Conservation (phyloP, 1,140 invertebrate genomes). For the Drosophila guanche region DNA sequence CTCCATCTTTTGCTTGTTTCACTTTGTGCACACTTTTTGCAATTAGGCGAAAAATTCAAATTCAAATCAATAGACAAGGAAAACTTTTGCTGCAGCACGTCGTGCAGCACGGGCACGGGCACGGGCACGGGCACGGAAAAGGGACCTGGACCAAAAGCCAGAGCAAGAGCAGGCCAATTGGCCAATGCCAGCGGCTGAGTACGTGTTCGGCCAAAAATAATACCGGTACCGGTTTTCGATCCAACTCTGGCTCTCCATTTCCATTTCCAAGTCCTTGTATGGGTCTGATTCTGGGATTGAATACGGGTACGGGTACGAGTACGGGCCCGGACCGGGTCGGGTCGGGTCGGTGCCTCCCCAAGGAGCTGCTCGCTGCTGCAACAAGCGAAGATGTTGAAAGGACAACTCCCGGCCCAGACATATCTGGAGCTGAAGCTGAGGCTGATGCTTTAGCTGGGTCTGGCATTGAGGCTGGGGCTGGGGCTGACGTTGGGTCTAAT, state of each 20-base stretch:
- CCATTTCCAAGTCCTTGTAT: slow-evolving; percentile 5
- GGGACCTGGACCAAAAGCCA: slow-evolving; percentile 20
- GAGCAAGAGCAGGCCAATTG: slow-evolving; percentile 58
- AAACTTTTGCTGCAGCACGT: slow-evolving; percentile 73
- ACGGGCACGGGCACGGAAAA: background rate
- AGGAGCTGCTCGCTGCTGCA: slow-evolving; percentile 46
- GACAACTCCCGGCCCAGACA: slow-evolving; percentile 12
- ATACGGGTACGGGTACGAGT: background rate
- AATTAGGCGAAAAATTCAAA: slow-evolving; percentile 72
- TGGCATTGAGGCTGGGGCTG: slow-evolving; percentile 15
- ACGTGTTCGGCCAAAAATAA: slow-evolving; percentile 71
- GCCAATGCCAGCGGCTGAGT: slow-evolving; percentile 70
- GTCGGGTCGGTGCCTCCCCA: slow-evolving; percentile 30
- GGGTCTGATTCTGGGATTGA: background rate
- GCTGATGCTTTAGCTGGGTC: slow-evolving; percentile 6
- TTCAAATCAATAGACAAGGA: slow-evolving; percentile 72
- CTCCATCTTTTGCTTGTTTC: slow-evolving; percentile 15
- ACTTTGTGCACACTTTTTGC: slow-evolving; percentile 54
- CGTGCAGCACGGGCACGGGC: slow-evolving; percentile 4
- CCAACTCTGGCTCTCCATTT: slow-evolving; percentile 3
- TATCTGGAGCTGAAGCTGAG: slow-evolving; percentile 12
- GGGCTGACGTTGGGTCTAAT: slow-evolving; percentile 62
- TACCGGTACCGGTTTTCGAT: slow-evolving; percentile 28
- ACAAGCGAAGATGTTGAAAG: slow-evolving; percentile 66
- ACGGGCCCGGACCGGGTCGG: slow-evolving; percentile 17